Evolutionary conservation across 92 coral and sea anemone species (phyloP).

Genomic region (Ricordea florida): DNA sequence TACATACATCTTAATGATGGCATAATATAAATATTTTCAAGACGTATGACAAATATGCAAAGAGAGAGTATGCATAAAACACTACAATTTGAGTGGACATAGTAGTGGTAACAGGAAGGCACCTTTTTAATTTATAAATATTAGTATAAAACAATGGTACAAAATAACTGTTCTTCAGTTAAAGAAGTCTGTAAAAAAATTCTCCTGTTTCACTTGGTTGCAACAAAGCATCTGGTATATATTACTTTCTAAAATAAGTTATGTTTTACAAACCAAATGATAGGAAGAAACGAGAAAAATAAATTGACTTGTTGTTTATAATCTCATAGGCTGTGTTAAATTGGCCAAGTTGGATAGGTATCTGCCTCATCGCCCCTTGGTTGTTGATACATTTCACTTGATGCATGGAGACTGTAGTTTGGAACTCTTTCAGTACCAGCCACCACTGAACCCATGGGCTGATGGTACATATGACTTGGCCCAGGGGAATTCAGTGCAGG

Average conservation of each 20-base stretch:
- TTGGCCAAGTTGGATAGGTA: conserved; percentile 7
- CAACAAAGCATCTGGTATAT: too few species aligned
- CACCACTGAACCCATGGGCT: conserved; percentile 1
- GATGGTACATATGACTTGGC: conserved; percentile 2
- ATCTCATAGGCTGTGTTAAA: conserved; percentile 1
- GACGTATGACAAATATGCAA: not conserved
- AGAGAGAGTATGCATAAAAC: not conserved
- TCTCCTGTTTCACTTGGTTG: not conserved
- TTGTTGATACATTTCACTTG: conserved; percentile 8
- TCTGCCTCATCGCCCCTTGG: conserved; percentile 3
- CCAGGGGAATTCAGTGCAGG: conserved; percentile 11
- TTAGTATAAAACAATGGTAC: not conserved
- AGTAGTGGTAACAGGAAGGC: not conserved
- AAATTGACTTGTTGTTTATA: not conserved
- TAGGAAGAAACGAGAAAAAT: not conserved
- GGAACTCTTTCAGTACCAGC: conserved; percentile 2
- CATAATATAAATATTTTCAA: not conserved
- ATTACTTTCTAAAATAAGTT: not conserved
- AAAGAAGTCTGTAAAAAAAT: not conserved
- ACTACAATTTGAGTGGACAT: not conserved
- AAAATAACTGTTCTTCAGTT: not conserved
- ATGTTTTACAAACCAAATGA: not conserved
- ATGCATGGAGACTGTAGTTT: conserved; percentile 2
- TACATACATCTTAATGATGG: conserved; percentile 2
- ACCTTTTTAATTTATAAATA: not conserved